phyloP scores from a whole-genome alignment of 1,140 invertebrate genomes.

The Orussus abietinus region DNA sequence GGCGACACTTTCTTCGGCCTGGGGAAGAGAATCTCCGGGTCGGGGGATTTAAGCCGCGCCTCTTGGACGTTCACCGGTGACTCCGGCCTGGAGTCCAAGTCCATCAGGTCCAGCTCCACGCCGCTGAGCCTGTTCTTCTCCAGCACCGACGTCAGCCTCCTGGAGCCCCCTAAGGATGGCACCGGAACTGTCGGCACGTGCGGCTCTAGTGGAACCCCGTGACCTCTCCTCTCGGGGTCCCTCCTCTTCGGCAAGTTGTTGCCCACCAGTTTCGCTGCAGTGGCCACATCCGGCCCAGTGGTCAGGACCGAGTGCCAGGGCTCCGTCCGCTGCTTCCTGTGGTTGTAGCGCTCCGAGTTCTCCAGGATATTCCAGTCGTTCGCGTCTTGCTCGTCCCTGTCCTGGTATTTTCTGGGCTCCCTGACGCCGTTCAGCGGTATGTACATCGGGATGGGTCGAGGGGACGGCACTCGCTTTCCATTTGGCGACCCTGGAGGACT shows the following conservation, averaged over 20 bases:
- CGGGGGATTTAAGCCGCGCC: conserved; percentile 23
- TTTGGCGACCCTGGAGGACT: too few species aligned
- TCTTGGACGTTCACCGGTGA: conserved; percentile 20
- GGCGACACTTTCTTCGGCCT: conserved; percentile 11
- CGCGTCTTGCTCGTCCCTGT: background rate
- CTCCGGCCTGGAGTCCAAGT: conserved; percentile 12
- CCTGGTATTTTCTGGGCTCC: conserved; percentile 17
- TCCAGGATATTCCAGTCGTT: conserved; percentile 29
- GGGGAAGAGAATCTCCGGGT: conserved; percentile 22
- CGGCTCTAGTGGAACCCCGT: conserved; percentile 10
- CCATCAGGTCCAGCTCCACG: conserved; percentile 1
- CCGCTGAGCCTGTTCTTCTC: conserved; percentile 22
- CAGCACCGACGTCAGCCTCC: conserved; percentile 23
- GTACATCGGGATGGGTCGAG: conserved; percentile 15
- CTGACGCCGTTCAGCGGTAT: conserved; percentile 29
- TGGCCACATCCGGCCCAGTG: conserved; percentile 13
- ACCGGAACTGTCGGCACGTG: conserved; percentile 32
- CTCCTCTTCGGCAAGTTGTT: conserved; percentile 20
- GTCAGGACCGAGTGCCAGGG: conserved; percentile 2
- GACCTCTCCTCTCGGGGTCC: conserved; percentile 11
- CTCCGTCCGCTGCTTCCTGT: conserved; percentile 7
- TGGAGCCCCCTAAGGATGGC: conserved; percentile 28
- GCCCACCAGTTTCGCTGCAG: conserved; percentile 14
- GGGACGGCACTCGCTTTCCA: conserved; percentile 20
- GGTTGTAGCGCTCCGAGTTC: conserved; percentile 17